These are phyloP conservation scores for Chironex yamaguchii DNA, from an alignment of 30 jellyfish, hydroid and myxozoan genomes.

Conservation along the genomic window DNA sequence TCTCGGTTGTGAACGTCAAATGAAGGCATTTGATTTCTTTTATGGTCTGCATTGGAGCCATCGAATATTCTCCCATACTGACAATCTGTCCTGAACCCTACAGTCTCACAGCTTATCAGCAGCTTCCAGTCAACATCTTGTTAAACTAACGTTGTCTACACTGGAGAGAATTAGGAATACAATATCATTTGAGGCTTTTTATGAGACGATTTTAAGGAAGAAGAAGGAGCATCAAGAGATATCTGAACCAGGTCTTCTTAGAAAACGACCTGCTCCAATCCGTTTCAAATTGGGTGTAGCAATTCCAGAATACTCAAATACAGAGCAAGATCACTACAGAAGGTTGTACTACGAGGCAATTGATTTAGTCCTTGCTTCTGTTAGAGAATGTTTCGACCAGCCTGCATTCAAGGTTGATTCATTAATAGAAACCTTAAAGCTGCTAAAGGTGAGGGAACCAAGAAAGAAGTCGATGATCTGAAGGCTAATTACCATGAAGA, in stretches of 20 bases:
- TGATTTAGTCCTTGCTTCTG: conserved; percentile 4
- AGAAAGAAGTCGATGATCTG: too few species aligned
- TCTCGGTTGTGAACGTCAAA: conserved; percentile 60
- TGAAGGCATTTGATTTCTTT: conserved; percentile 47
- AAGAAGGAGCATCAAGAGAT: conserved; percentile 18
- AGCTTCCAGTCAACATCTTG: conserved; percentile 56
- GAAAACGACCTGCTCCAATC: conserved; percentile 26
- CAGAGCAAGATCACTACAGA: conserved; percentile 29
- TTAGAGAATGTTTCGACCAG: neutral
- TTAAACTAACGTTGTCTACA: conserved; percentile 44
- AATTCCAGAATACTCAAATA: neutral
- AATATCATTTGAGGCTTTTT: conserved; percentile 13
- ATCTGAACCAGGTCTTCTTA: conserved; percentile 16
- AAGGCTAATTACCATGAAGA: too few species aligned
- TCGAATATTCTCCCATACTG: conserved; percentile 69
- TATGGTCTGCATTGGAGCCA: conserved; percentile 70
- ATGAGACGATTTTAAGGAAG: conserved; percentile 11
- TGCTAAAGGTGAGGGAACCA: too few species aligned
- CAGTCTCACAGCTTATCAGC: conserved; percentile 65
- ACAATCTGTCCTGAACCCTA: conserved; percentile 63
- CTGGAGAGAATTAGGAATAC: conserved; percentile 46
- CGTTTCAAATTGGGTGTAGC: conserved; percentile 15
- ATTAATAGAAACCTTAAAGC: too few species aligned
- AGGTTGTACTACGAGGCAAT: conserved; percentile 21
- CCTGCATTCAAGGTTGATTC: neutral